phyloP scores from a whole-genome alignment of 2,113 vertebrate species.

The Amphilophus citrinellus region DNA sequence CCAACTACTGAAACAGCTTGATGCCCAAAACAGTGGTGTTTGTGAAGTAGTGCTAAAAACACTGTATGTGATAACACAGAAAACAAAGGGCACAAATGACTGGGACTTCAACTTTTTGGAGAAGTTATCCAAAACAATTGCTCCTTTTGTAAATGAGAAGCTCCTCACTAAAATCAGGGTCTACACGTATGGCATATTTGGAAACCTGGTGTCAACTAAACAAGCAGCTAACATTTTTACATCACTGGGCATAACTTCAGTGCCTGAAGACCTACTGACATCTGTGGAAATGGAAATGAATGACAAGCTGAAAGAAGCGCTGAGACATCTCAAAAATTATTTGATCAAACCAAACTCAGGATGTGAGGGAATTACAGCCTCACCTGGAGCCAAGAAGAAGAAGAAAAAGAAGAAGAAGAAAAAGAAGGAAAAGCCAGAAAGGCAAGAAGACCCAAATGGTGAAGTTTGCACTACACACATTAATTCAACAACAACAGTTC shows the following conservation, averaged over 20 bases:
- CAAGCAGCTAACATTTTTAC: constrained; percentile 9
- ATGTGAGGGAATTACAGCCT: background rate
- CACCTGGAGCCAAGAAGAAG: constrained; percentile 44
- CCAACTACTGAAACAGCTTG: constrained; percentile 38
- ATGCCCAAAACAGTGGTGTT: rapidly evolving
- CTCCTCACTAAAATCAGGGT: background rate
- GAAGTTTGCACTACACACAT: background rate
- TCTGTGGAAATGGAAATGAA: constrained; percentile 42
- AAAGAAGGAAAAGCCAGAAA: constrained; percentile 12
- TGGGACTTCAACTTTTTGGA: constrained; percentile 20
- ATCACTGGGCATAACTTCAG: constrained; percentile 41
- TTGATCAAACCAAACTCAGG: constrained; percentile 8
- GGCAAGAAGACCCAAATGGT: background rate
- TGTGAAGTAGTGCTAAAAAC: rapidly evolving
- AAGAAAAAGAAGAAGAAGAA: constrained; percentile 50
- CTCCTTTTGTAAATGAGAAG: background rate
- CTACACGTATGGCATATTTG: constrained; percentile 47
- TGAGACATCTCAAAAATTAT: constrained; percentile 36
- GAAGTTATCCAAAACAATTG: constrained; percentile 39
- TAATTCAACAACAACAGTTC: background rate
- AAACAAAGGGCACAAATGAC: constrained; percentile 24
- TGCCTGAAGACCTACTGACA: constrained; percentile 58
- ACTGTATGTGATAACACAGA: constrained; percentile 65
- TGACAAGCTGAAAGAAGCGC: constrained; percentile 54
- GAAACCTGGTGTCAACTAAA: constrained; percentile 35